These are phyloP conservation scores for Agapornis roseicollis DNA, from an alignment of 2,113 vertebrate species.

Conservation along the genomic window DNA sequence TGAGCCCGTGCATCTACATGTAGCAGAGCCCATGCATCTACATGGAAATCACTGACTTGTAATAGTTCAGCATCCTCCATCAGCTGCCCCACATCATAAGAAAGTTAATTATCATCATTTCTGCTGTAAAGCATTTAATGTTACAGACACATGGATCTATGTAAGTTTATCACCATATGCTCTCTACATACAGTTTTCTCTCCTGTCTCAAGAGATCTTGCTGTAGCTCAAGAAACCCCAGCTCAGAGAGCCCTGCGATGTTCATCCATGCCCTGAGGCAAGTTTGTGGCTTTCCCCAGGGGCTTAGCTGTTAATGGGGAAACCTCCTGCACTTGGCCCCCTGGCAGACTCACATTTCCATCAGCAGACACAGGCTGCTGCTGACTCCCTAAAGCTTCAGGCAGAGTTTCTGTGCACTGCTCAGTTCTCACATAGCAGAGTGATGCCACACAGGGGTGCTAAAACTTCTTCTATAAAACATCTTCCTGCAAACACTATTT, in stretches of 20 bases:
- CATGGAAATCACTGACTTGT: neutral
- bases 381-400: neutral
- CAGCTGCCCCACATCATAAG: neutral
- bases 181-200: neutral
- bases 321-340: neutral
- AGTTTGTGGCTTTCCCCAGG: neutral
- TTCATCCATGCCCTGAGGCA: neutral
- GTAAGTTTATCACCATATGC: neutral
- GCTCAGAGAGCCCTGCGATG: neutral
- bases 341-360: neutral
- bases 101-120: neutral
- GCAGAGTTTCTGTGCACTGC: neutral
- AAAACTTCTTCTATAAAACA: constrained; percentile 78
- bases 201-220: neutral
- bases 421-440: constrained; percentile 65
- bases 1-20: neutral
- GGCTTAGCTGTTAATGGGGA: neutral
- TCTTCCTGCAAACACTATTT: constrained; percentile 6
- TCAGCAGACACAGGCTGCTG: neutral
- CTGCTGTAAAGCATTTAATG: neutral
- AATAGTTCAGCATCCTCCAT: neutral
- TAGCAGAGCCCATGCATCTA: neutral
- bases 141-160: neutral
- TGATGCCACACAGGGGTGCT: constrained; percentile 87
- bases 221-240: neutral